A percentile compares a stretch with the other conserved stretches of the same genome.
These are phyloP conservation scores for Dromococcyx pavoninus DNA, from an alignment of 2,797 vertebrate genomes.

Conservation along the genomic window DNA sequence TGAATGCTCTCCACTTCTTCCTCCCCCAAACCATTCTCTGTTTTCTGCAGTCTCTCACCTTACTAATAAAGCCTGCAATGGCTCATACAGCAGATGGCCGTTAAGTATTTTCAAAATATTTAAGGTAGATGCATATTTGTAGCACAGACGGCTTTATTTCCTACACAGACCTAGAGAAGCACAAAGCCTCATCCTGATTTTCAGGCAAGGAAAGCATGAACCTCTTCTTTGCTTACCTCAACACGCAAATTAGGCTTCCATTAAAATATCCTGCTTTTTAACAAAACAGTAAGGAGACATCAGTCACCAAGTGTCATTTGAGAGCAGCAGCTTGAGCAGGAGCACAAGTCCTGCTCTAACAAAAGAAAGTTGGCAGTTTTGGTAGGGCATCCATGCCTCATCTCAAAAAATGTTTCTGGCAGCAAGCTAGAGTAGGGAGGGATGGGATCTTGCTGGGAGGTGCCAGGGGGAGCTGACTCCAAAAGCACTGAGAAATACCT, in stretches of 20 bases:
- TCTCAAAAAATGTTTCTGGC: slow-evolving; percentile 5
- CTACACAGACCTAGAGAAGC: not conserved
- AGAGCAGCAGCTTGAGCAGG: not conserved
- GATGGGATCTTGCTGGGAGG: not conserved
- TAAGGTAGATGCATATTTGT: not conserved
- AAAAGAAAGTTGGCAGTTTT: not conserved
- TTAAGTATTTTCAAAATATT: slow-evolving; percentile 49
- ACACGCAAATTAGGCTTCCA: not conserved
- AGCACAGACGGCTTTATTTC: slow-evolving; percentile 7
- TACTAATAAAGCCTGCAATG: not conserved
- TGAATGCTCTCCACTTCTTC: not conserved
- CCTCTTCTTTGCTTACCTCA: not conserved
- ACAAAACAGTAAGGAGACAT: not conserved
- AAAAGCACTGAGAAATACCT: not conserved
- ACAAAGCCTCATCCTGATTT: not conserved
- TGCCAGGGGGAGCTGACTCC: not conserved
- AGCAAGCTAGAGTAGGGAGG: not conserved
- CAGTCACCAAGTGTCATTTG: not conserved
- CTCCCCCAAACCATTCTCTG: not conserved
- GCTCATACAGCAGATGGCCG: not conserved
- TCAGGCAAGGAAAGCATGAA: not conserved
- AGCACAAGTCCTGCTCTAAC: not conserved
- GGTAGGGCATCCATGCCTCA: not conserved
- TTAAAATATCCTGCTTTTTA: not conserved
- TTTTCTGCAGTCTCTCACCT: slow-evolving; percentile 2